Evolutionary conservation across 2,797 vertebrate genomes (phyloP), one percentile per base, ranked within the genome.

Genomic region (Sebastes steindachneri): DNA sequence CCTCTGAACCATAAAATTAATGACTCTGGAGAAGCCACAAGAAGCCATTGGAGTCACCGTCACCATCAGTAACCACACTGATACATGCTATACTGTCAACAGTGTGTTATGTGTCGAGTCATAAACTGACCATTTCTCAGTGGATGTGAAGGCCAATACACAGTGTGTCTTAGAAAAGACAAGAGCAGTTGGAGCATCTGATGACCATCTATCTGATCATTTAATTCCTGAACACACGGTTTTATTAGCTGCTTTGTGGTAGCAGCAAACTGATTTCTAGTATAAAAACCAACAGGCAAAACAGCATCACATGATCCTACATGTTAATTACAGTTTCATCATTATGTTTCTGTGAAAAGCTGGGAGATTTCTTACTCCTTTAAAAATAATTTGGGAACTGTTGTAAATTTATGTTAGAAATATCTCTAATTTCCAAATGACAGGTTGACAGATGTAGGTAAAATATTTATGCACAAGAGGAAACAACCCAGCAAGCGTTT

Each of bases 61-160:
- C 57, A 51, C 60, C 51, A 58, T 80, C 65, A 71, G n/a, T 84
- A 73, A 68, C 19, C 4, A 28, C 4, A 53, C 7, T 60, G 66
- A 63, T 29, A 31, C 21, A 57, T 29, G n/a, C 9, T 59, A 19
- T 21, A 12, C 45, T 64, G 71, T 66, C 73, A 66, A 68, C 73
- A 55, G 26, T 23, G 25, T 12, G 4, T 51, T 19, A 41, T 41
- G 11, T 48, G 35, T 73, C 1, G 2, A 78, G 62, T 37, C 58
- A 69, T 70, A 74, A 77, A 81, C 29, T 12, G 26, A 66, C 14
- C n/a, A 73, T 81, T 35, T 35, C 9, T 84, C 65, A 77, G 17
- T 7, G 41, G 60, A 28, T 58, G 37, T 53, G 17, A 58, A 82
- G 55, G 58, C 14, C 7, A 69, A 33, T 25, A 67, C 28, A 60